These are phyloP conservation scores for Rhinoderma darwinii DNA, from an alignment of 2,113 vertebrate species.

Conservation along the genomic window DNA sequence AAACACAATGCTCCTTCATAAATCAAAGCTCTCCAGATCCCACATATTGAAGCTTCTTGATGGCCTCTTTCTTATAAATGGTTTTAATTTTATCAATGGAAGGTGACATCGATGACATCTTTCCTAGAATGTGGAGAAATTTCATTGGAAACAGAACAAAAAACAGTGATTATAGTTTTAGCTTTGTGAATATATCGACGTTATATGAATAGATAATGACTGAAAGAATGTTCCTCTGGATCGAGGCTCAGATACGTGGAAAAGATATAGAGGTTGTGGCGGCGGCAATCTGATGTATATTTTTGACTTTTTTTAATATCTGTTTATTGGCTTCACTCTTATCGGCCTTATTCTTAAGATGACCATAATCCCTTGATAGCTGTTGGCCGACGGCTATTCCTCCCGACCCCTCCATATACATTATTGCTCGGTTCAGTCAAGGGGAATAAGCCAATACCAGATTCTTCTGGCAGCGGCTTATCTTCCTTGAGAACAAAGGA, in stretches of 20 bases:
- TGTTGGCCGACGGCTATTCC: too few relatives aligned
- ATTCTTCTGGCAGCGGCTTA: too few relatives aligned
- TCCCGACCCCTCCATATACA: too few relatives aligned
- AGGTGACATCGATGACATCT: background rate
- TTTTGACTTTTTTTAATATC: background rate
- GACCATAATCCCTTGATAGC: too few relatives aligned
- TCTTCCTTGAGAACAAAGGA: too few relatives aligned
- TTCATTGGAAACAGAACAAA: background rate
- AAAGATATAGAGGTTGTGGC: too few relatives aligned
- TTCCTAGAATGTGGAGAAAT: background rate
- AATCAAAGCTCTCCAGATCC: background rate
- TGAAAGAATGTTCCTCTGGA: background rate
- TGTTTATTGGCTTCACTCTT: background rate
- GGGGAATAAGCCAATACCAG: too few relatives aligned
- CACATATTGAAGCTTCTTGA: background rate
- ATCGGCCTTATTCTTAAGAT: too few relatives aligned
- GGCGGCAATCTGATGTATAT: fast-evolving
- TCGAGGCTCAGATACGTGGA: background rate
- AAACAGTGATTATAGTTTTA: background rate
- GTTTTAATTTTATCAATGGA: background rate
- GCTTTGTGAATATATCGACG: background rate
- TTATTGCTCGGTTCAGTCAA: too few relatives aligned
- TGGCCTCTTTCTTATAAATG: background rate
- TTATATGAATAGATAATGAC: background rate
- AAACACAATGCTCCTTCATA: background rate